Evolutionary conservation across 2,113 vertebrate genomes (phyloP).

Genomic region (Octodon degus): DNA sequence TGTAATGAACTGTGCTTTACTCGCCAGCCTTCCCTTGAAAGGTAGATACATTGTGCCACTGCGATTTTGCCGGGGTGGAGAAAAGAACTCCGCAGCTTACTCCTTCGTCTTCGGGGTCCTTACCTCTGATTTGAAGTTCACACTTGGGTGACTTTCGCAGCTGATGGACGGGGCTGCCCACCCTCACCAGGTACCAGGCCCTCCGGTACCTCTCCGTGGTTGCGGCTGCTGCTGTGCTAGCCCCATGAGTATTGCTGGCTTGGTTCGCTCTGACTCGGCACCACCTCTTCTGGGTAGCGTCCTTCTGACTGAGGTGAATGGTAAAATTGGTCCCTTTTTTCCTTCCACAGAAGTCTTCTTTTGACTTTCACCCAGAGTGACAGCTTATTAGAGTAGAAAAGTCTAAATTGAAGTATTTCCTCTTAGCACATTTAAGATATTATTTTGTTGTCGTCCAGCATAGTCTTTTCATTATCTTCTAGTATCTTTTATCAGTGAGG

Average conservation of each 20-base stretch:
- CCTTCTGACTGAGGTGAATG: not conserved
- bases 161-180: not conserved
- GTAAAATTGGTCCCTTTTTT: not conserved
- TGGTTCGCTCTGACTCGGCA: not conserved
- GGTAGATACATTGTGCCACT: not conserved
- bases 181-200: not conserved
- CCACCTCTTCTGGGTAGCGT: not conserved
- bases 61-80: not conserved
- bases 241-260: not conserved
- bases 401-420: not conserved
- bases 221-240: not conserved
- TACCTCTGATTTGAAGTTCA: not conserved
- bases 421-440: not conserved
- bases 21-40: not conserved
- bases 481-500: not conserved
- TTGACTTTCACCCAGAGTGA: not conserved
- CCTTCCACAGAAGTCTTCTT: not conserved
- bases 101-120: not conserved
- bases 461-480: slow-evolving; percentile 6
- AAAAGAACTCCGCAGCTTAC: not conserved
- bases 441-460: not conserved
- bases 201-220: too few relatives aligned
- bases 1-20: not conserved
- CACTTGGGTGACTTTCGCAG: not conserved
- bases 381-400: not conserved